A percentile compares a stretch with the other conserved stretches of the same genome.
phyloP scores from a whole-genome alignment of 2,113 vertebrate species.

The Neotragus pygmaeus region DNA sequence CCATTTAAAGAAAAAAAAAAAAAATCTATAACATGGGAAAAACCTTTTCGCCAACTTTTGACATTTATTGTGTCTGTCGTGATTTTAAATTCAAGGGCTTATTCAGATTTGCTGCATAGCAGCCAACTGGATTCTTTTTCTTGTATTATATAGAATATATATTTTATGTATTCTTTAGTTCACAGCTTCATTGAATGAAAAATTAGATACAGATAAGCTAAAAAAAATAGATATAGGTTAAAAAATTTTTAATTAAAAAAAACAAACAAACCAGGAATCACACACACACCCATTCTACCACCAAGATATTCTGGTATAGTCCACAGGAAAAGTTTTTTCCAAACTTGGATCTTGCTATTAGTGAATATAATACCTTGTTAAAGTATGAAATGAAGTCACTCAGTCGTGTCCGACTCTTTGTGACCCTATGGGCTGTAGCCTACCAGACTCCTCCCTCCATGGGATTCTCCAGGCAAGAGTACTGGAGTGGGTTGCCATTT shows the following conservation, averaged over 20 bases:
- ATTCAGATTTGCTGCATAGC: slow-evolving; percentile 31
- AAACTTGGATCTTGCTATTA: background rate
- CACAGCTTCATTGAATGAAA: slow-evolving; percentile 1
- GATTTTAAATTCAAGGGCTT: slow-evolving; percentile 26
- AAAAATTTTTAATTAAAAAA: background rate
- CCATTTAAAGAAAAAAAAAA: background rate
- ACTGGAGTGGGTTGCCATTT: no score
- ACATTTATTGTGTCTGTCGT: background rate
- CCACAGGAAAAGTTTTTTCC: background rate
- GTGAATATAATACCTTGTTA: background rate
- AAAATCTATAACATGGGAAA: background rate
- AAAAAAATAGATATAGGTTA: background rate
- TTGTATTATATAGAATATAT: background rate
- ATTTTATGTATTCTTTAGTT: background rate
- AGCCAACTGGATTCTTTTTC: background rate
- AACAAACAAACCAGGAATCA: background rate
- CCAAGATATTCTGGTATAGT: background rate
- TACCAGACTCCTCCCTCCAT: no score
- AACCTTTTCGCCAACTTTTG: background rate
- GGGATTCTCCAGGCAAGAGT: no score
- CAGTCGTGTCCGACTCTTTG: no score
- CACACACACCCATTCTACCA: background rate
- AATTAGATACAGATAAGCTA: background rate
- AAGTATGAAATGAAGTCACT: no score
- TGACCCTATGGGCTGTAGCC: no score